Evolutionary conservation across 37 sponge, comb jelly and placozoan species (phyloP).

Genomic region (Chondrilla cf. caribensis): DNA sequence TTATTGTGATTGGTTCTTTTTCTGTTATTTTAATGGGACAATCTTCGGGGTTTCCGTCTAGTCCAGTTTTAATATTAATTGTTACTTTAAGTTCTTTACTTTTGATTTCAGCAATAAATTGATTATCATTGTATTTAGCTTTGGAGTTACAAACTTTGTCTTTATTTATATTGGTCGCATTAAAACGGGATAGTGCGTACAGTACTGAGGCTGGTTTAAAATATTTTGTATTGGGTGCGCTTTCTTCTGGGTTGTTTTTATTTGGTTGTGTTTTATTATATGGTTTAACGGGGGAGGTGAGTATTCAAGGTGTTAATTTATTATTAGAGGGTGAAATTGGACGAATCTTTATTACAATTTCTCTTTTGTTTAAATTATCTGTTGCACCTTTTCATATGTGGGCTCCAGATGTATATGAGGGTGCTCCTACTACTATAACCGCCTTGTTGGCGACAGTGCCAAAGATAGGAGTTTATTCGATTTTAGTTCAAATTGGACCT

Average conservation of each 20-base stretch:
- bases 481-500: conserved; percentile 66
- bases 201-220: conserved; percentile 62
- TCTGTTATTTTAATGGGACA: conserved; percentile 46
- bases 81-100: conserved; percentile 63
- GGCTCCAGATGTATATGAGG: conserved; percentile 77
- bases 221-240: conserved; percentile 64
- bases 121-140: conserved; percentile 61
- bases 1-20: conserved; percentile 47
- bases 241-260: conserved; percentile 71
- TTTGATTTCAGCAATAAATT: conserved; percentile 67
- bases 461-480: conserved; percentile 54
- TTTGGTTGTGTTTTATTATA: conserved; percentile 67
- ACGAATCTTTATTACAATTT: conserved; percentile 55
- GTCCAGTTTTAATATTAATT: conserved; percentile 48
- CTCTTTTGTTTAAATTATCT: conserved; percentile 65
- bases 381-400: conserved; percentile 78
- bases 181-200: conserved; percentile 57
- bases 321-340: conserved; percentile 20
- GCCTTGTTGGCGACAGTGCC: conserved; percentile 59
- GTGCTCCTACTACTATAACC: conserved; percentile 52
- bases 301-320: conserved; percentile 54
- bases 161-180: conserved; percentile 54
- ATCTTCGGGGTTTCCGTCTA: neutral
- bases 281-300: conserved; percentile 47
- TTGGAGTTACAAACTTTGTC: conserved; percentile 64